Percentiles rank a stretch among this genome's conserved stretches.
phyloP scores from a whole-genome alignment of 1,140 invertebrate genomes.

The Sarcophaga peregrina region DNA sequence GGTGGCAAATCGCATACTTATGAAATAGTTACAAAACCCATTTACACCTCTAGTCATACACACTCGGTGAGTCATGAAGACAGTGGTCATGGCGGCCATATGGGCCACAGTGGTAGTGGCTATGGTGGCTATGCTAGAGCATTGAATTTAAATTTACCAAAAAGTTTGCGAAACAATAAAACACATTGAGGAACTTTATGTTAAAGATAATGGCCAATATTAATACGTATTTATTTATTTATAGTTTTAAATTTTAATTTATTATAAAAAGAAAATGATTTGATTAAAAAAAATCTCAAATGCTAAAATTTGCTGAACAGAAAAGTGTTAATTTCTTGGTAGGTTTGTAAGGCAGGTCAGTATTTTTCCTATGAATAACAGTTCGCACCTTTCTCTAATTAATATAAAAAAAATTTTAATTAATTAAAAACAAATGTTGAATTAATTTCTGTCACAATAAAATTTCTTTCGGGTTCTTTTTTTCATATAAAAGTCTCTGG shows the following conservation, averaged over 20 bases:
- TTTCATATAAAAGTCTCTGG: too few species aligned
- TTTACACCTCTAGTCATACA: constrained; percentile 77
- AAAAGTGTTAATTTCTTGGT: too few species aligned
- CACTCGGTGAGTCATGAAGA: constrained; percentile 79
- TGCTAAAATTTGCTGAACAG: too few species aligned
- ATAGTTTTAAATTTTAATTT: constrained; percentile 18
- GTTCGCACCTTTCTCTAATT: too few species aligned
- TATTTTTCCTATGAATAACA: too few species aligned
- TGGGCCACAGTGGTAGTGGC: constrained; percentile 70
- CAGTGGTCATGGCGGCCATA: constrained; percentile 71
- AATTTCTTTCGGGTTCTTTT: too few species aligned
- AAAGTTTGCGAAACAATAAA: constrained; percentile 47
- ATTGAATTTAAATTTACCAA: constrained; percentile 55
- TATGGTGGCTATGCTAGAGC: constrained; percentile 69
- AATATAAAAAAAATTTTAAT: too few species aligned
- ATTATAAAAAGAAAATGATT: not conserved
- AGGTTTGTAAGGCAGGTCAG: too few species aligned
- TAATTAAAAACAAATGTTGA: too few species aligned
- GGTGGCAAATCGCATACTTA: constrained; percentile 82
- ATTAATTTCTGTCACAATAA: too few species aligned
- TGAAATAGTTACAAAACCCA: constrained; percentile 84
- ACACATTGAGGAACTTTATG: not conserved
- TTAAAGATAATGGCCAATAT: constrained; percentile 11
- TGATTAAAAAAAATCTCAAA: too few species aligned
- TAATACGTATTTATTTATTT: constrained; percentile 39